Evolutionary conservation across 2,113 vertebrate species (phyloP).

Genomic region (Candoia aspera): DNA sequence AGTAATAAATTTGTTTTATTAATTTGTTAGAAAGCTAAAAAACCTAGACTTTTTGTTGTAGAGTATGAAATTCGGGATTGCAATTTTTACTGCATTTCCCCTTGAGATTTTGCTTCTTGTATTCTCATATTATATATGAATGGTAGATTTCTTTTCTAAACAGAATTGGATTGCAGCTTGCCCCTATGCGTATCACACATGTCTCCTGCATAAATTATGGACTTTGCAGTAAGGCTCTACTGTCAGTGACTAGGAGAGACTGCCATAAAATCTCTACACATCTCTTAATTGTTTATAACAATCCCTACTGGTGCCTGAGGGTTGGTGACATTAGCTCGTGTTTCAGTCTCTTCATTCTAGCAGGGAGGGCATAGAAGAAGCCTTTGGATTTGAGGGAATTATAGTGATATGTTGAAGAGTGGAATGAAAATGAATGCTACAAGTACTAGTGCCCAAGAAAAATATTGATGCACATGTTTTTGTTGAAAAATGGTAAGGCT

Average conservation of each 20-base stretch:
- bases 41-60: background rate
- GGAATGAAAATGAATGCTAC: background rate
- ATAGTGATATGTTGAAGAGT: background rate
- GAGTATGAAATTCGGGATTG: background rate
- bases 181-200: background rate
- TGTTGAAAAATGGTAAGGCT: background rate
- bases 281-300: background rate
- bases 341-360: background rate
- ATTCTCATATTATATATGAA: background rate
- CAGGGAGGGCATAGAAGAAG: background rate
- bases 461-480: background rate
- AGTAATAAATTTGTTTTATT: background rate
- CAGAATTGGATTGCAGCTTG: slow-evolving; percentile 6
- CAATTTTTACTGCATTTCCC: background rate
- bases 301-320: background rate
- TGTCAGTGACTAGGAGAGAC: background rate
- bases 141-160: slow-evolving; percentile 10
- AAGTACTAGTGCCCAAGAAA: background rate
- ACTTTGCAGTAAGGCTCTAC: slow-evolving; percentile 46
- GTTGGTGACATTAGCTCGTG: background rate
- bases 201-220: slow-evolving; percentile 28
- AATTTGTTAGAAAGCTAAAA: background rate
- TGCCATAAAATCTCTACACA: background rate
- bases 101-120: background rate
- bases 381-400: slow-evolving; percentile 50